Conservation (phyloP, 1,140 invertebrate species). For the Calosoma granatense region DNA sequence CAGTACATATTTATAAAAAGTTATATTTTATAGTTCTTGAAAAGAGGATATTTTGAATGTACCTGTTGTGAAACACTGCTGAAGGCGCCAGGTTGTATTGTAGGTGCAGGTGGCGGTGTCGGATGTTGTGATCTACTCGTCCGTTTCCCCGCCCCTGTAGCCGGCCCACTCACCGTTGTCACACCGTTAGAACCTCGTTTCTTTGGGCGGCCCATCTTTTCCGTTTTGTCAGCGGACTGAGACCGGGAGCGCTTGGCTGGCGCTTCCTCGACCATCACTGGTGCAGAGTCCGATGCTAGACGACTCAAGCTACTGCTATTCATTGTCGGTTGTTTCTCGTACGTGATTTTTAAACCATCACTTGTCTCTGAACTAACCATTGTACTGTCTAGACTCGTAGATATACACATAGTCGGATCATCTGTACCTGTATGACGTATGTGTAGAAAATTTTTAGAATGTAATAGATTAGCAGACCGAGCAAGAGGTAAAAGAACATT, state of each 20-base stretch:
- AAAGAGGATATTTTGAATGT: not conserved
- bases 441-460: too few species aligned
- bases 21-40: not conserved
- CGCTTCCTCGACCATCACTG: conserved; percentile 27
- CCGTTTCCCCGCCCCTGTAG: conserved; percentile 16
- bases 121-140: conserved; percentile 20
- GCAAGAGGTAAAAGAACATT: too few species aligned
- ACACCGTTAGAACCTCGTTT: conserved; percentile 24
- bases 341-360: conserved; percentile 39
- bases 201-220: conserved; percentile 25
- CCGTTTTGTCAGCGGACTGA: conserved; percentile 30
- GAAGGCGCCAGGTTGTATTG: conserved; percentile 15
- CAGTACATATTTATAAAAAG: too few species aligned
- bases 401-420: not conserved
- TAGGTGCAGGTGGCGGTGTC: conserved; percentile 7
- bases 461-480: too few species aligned
- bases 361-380: conserved; percentile 32
- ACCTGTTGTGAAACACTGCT: conserved; percentile 17
- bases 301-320: not conserved
- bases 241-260: conserved; percentile 36
- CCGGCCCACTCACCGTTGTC: conserved; percentile 13
- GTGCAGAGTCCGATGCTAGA: conserved; percentile 22
- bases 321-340: conserved; percentile 35
- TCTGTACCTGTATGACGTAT: not conserved
- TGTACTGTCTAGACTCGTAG: conserved; percentile 10